Base-by-base conservation (phyloP, 2,888 invertebrate species). In the Pterostichus niger region DNA sequence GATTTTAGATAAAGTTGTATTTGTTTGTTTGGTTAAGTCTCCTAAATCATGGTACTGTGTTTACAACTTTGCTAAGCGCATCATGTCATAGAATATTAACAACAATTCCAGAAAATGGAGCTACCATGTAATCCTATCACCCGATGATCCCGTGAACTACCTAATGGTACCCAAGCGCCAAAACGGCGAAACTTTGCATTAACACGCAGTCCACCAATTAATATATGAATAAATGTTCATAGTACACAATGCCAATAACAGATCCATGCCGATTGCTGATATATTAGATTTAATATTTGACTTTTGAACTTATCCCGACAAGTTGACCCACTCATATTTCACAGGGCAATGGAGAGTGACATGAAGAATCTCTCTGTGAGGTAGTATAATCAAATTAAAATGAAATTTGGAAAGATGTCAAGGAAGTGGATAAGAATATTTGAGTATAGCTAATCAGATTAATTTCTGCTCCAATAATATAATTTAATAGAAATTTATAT, bases 61-160 rank as follows among this genome's bases (percentile, higher is more conserved):
- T 40, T 40, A 24, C 40, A 40, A 9, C 40, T 40, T 40, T 5
- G 40, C 40, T 40, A 9, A 49, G 49, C 49, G 49, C 49, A 49
- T 13, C 49, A 49, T 56, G 56, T 56, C 15, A 56, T 56, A 10
- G 24, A 56, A 17, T 56, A 56, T 56, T 15, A 56, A 56, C 56
- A 56, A 56, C 56, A 56, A 17, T 56, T 15, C 17, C 17, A 56
- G 56, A 56, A 56, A 56, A 56, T 56, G 56, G 56, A 56, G 13
- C 56, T 3, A 17, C 17, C 56, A 17, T 56, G 56, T 56, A 56
- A 56, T 56, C 56, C 56, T 56, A 56, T 56, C 0, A 6, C 17
- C 17, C 17, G 56, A 2, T 40, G 56, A 56, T 56, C 15, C 13
- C 2, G 0, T 49, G 10, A 11, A 49, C 49, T 6, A 40, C 52